Conservation (phyloP, 2,113 vertebrate species). For the Trogon melanurus region DNA sequence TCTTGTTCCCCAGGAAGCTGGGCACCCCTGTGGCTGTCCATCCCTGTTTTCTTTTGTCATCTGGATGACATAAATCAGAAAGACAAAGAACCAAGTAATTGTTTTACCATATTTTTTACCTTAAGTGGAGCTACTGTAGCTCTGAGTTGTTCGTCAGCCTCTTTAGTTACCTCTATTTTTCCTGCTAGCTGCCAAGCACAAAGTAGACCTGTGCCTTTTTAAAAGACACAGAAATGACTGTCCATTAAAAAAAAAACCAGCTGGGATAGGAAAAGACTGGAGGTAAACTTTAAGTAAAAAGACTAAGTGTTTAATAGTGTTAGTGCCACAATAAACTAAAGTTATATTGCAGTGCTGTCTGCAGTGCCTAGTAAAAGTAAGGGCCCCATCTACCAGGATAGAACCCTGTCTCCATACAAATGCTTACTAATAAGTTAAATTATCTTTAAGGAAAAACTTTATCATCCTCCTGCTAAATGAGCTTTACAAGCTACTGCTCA, state of each 20-base stretch:
- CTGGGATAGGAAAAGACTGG: not conserved
- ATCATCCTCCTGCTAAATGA: slow-evolving; percentile 46
- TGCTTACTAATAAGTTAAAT: slow-evolving; percentile 35
- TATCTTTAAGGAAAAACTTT: slow-evolving; percentile 59
- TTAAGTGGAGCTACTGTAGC: not conserved
- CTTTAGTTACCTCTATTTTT: slow-evolving; percentile 5
- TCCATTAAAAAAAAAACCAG: slow-evolving; percentile 5
- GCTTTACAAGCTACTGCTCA: slow-evolving; percentile 65
- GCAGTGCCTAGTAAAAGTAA: slow-evolving; percentile 39
- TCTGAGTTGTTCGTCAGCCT: not conserved
- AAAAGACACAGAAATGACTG: not conserved
- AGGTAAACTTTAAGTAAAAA: not conserved
- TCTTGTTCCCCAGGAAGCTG: not conserved
- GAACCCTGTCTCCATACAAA: slow-evolving; percentile 48
- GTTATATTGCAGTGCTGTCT: slow-evolving; percentile 36
- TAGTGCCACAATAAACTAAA: slow-evolving; percentile 51
- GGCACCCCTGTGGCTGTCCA: not conserved
- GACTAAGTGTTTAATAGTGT: slow-evolving; percentile 31
- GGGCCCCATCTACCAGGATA: not conserved
- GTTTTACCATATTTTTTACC: not conserved
- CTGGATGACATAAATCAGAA: not conserved
- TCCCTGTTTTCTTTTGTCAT: not conserved
- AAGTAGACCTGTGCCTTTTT: not conserved
- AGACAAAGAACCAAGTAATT: not conserved
- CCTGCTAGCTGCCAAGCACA: not conserved